Base-by-base conservation (phyloP, 2,888 invertebrate genomes). In the Apotomis capreana region DNA sequence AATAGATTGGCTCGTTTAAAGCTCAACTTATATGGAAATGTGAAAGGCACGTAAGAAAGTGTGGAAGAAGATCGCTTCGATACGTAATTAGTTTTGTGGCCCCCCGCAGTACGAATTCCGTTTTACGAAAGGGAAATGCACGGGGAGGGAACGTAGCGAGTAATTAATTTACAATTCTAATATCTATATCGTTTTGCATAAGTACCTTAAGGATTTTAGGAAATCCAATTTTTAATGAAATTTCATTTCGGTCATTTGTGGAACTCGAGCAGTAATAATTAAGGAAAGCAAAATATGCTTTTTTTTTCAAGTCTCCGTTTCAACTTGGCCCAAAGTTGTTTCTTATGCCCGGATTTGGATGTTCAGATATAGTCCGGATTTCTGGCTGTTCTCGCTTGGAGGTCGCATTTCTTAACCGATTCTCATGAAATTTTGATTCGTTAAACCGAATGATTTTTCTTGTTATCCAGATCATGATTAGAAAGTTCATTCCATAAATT, bases 1-100 rank as follows among this genome's bases (percentile, higher is more conserved):
- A 93, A 93, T 93, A 93, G 92, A 93, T 93, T 93, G 92, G 93
- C 88, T 91, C 93, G 92, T 92, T 93, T 93, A 92, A 90, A 91
- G 88, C 93, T 92, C 92, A 92, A 92, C 92, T 92, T 93, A 92
- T 92, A 92, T 92, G 93, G 91, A 91, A 92, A 92, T 92, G 86
- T 87, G 90, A 92, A 92, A 92, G 91, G 92, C 91, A 92, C 90
- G 92, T 91, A 92, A 92, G 92, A 92, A 93, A 92, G 87, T 90
- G 90, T 87, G 83, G 87, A 90, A 90, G 91, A 91, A 89, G 92
- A 91, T 88, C 89, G 87, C 86, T 89, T 87, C 90, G 89, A 91
- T 92, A 88, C 89, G 91, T 93, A 93, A 93, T 92, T 93, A 92
- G 90, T 91, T 93, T 92, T 92, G 87, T 89, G 87, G 84, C 85